phyloP scores from a whole-genome alignment of 2,888 invertebrate species.

The Trichogramma evanescens region DNA sequence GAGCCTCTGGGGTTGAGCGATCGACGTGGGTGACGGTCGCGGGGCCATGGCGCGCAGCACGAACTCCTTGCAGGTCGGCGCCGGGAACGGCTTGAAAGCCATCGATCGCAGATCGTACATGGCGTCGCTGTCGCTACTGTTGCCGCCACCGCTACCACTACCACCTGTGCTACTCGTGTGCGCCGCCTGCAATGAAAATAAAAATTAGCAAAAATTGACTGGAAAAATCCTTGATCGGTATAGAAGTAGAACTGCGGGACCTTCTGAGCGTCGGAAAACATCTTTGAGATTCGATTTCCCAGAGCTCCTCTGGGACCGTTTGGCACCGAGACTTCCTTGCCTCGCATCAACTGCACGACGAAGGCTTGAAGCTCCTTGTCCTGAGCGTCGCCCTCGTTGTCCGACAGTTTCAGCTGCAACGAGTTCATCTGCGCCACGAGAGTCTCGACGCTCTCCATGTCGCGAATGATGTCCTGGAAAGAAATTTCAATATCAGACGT shows the following conservation, averaged over 20 bases:
- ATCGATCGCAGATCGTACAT: slow-evolving; percentile 26
- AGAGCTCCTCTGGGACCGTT: slow-evolving; percentile 53
- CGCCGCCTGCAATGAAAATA: slow-evolving; percentile 46
- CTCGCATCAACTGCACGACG: slow-evolving; percentile 51
- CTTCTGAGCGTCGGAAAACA: slow-evolving; percentile 57
- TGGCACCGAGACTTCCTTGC: slow-evolving; percentile 56
- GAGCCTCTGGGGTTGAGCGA: slow-evolving; percentile 60
- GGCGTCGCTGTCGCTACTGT: slow-evolving; percentile 32
- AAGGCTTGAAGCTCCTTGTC: slow-evolving; percentile 46
- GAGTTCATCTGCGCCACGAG: slow-evolving; percentile 53
- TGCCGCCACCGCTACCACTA: slow-evolving; percentile 19
- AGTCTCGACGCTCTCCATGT: slow-evolving; percentile 50
- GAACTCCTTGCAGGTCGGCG: slow-evolving; percentile 58
- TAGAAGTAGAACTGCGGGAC: slow-evolving; percentile 29
- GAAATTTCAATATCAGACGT: neutral
- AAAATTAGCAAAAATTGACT: neutral
- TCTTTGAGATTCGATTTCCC: slow-evolving; percentile 52
- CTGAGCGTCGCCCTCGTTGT: slow-evolving; percentile 31
- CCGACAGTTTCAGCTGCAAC: slow-evolving; percentile 49
- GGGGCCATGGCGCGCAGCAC: slow-evolving; percentile 57
- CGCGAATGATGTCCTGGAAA: slow-evolving; percentile 37
- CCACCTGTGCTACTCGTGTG: slow-evolving; percentile 48
- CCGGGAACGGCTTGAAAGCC: slow-evolving; percentile 49
- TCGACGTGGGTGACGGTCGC: slow-evolving; percentile 57
- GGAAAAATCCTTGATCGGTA: neutral